phyloP scores from a whole-genome alignment of 1,140 invertebrate species.

The Atta texana region DNA sequence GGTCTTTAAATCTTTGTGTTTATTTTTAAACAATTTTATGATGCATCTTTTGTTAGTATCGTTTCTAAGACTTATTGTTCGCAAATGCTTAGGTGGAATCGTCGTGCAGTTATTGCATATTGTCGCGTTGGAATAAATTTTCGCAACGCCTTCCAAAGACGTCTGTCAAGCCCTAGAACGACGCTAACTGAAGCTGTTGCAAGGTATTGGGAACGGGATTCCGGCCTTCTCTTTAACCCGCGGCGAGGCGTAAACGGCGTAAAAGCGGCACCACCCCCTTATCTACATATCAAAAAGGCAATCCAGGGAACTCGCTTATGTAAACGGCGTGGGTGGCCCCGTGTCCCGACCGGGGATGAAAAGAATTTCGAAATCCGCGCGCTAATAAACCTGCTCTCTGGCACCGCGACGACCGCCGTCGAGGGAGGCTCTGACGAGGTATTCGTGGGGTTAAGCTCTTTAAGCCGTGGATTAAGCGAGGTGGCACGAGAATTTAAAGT shows the following conservation, averaged over 20 bases:
- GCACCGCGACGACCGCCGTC: conserved; percentile 74
- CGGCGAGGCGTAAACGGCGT: conserved; percentile 83
- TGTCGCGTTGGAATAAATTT: conserved; percentile 44
- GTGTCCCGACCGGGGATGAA: conserved; percentile 83
- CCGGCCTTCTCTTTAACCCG: conserved; percentile 63
- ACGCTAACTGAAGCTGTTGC: conserved; percentile 54
- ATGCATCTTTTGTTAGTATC: neutral
- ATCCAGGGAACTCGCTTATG: conserved; percentile 87
- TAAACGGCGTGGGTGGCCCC: conserved; percentile 84
- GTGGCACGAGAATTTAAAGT: conserved; percentile 85
- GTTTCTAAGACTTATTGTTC: neutral
- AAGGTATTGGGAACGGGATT: conserved; percentile 39
- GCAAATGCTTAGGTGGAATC: neutral
- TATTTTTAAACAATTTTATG: neutral
- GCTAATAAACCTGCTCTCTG: conserved; percentile 86
- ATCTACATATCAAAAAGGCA: conserved; percentile 87
- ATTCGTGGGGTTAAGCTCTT: conserved; percentile 85
- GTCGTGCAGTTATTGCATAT: conserved; percentile 40
- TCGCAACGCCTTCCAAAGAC: conserved; percentile 20
- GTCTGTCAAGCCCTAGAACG: conserved; percentile 13
- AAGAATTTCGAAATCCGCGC: conserved; percentile 86
- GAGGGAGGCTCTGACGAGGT: conserved; percentile 83
- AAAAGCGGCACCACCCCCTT: conserved; percentile 84
- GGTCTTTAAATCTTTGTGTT: neutral
- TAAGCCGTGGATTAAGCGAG: conserved; percentile 85